Base-by-base conservation (phyloP, 2,797 vertebrate genomes). In the Karalla daura region DNA sequence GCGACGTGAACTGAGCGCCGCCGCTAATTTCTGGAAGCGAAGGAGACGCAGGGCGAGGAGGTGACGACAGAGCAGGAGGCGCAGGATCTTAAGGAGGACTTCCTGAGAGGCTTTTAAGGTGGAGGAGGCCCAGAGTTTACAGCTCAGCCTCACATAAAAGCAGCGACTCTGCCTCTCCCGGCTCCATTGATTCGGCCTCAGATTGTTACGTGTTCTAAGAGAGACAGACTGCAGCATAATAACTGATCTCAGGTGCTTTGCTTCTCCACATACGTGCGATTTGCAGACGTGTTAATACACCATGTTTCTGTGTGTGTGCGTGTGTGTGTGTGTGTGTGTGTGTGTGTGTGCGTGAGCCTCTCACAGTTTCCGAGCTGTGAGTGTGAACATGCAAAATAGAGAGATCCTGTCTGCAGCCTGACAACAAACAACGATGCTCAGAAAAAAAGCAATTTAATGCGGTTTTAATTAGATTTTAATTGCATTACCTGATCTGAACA, bases 401-500 rank as follows among this genome's bases (percentile, higher is more conserved):
- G 68, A 77, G 73, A 71, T 75, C 43, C 55, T 35, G 58, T 52
- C 67, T 72, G 30, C 13, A n/a, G 59, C 58, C 27, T 55, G 72
- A 62, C 69, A n/a, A 74, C 75, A 67, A 70, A 76, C 70, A 59
- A 37, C 27, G 15, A 56, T 5, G 55, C 83, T 75, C 77, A 63
- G n/a, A n/a, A n/a, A n/a, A n/a, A 85, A 84, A 67, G 65, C 62
- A 37, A 54, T 67, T 58, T 75, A 84, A 84, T 76, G 73, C 81
- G 68, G 9, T 82, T 87, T 82, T 88, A 85, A 88, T 86, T 86
- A 47, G 81, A 65, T 78, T 78, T 86, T 84, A 85, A 89, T 84
- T 78, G 74, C 77, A 55, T 88, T 85, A 89, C 87, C 87, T 89
- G 87, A 88, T 87, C 73, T 76, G 84, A 83, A 80, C 54, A 40